These are phyloP conservation scores for Neomicropteryx cornuta DNA, from an alignment of 1,140 invertebrate species.

Conservation along the genomic window DNA sequence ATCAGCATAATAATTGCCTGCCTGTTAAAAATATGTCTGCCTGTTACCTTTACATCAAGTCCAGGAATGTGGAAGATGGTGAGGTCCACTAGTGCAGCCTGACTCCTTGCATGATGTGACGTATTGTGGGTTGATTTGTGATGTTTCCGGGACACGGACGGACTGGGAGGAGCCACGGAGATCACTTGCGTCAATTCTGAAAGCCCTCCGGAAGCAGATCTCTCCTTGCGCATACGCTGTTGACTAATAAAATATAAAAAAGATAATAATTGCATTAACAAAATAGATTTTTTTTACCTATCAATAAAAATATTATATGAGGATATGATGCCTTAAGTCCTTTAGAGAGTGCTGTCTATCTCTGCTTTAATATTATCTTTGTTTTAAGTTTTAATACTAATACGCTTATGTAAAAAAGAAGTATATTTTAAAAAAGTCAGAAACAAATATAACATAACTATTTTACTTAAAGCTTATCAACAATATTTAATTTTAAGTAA, in stretches of 20 bases:
- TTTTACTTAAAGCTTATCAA: too few species aligned
- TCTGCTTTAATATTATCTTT: too few species aligned
- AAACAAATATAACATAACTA: too few species aligned
- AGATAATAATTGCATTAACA: too few species aligned
- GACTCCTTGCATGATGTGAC: slow-evolving; percentile 30
- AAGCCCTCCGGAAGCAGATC: slow-evolving; percentile 33
- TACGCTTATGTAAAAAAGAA: too few species aligned
- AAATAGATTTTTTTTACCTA: too few species aligned
- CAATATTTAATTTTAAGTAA: too few species aligned
- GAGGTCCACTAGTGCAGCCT: slow-evolving; percentile 56
- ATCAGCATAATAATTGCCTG: neutral
- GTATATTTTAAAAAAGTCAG: too few species aligned
- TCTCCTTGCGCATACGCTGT: slow-evolving; percentile 25
- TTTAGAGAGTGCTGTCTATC: too few species aligned
- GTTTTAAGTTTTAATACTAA: too few species aligned
- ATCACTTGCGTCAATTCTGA: slow-evolving; percentile 9
- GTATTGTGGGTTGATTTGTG: slow-evolving; percentile 25
- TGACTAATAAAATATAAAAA: slow-evolving; percentile 10
- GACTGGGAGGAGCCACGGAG: slow-evolving; percentile 22
- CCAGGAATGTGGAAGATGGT: slow-evolving; percentile 94
- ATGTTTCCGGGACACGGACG: slow-evolving; percentile 34
- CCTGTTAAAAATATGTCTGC: neutral
- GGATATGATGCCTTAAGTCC: too few species aligned
- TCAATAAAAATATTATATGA: too few species aligned
- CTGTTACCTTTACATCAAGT: slow-evolving; percentile 83